Base-by-base conservation (phyloP, 2,797 vertebrate species). In the Alfaro cultratus region DNA sequence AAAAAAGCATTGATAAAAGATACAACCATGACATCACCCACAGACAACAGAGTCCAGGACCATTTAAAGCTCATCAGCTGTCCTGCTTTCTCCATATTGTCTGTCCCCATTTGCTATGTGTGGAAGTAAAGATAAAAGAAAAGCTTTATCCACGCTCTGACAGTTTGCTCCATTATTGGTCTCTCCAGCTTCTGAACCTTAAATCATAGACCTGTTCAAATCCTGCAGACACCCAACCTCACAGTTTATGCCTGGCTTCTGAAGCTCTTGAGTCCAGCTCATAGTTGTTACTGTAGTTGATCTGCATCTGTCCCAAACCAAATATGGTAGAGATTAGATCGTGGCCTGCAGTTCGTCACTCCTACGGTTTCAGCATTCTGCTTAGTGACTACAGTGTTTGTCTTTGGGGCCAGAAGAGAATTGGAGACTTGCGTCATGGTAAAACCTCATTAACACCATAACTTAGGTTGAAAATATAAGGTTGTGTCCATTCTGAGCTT, bases 21-120 rank as follows among this genome's bases (percentile, higher is more conserved):
- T 93, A 94, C 91, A 92, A 78, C 93, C 90, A 91, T 97, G 95
- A 97, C 96, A 95, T 97, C 96, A 97, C 90, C 83, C 67, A 76
- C 80, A 94, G 87, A 96, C 96, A 96, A 93, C 96, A 79, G 71
- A 91, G 83, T 93, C 77, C 80, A 80, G 90, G 92, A 93, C 89
- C 83, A 88, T 94, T 89, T 88, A 87, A 91, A 88, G 89, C 83
- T 87, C 79, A 88, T 95, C 94, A 89, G 93, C 91, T 92, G 88
- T 94, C 93, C 87, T 89, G 85, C 89, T 89, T 88, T 85, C 80
- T 83, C 92, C 74, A 92, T 49, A 73, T 90, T 80, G 75, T 6
- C 80, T 81, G 83, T 82, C 74, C 83, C 83, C 76, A 47, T 80
- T 75, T 84, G 71, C 87, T 83, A 80, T 77, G 72, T 64, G 84